Conservation (phyloP, 1,140 invertebrate species). For the Megathymus violae region DNA sequence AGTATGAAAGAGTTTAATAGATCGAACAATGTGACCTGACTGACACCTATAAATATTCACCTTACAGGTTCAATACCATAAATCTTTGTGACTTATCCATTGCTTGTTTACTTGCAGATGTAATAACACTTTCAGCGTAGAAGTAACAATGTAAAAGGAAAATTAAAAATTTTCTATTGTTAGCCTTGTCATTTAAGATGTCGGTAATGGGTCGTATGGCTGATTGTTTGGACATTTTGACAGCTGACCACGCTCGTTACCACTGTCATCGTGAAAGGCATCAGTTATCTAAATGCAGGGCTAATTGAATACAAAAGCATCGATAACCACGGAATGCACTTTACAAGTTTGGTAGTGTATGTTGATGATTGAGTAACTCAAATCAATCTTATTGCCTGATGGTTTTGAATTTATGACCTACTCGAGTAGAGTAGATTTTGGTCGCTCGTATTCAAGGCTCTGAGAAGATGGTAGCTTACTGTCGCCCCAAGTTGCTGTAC, state of each 20-base stretch:
- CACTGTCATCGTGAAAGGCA: slow-evolving; percentile 80
- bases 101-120: slow-evolving; percentile 2
- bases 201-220: slow-evolving; percentile 46
- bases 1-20: slow-evolving; percentile 79
- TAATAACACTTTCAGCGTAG: neutral
- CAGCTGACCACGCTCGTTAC: slow-evolving; percentile 82
- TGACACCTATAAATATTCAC: slow-evolving; percentile 46
- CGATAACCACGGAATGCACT: slow-evolving; percentile 74
- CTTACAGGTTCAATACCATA: slow-evolving; percentile 13
- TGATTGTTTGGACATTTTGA: slow-evolving; percentile 83
- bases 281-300: slow-evolving; percentile 78
- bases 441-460: too few species aligned
- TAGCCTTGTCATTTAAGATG: slow-evolving; percentile 17
- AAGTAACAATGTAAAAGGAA: slow-evolving; percentile 45
- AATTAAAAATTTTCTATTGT: neutral
- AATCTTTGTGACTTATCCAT: slow-evolving; percentile 31
- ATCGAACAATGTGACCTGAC: slow-evolving; percentile 71
- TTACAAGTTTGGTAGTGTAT: slow-evolving; percentile 64
- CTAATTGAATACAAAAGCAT: slow-evolving; percentile 83
- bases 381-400: slow-evolving; percentile 2
- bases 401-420: neutral
- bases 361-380: slow-evolving; percentile 28
- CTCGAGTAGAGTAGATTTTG: too few species aligned
- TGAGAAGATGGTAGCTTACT: too few species aligned
- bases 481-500: too few species aligned